Base-by-base conservation (phyloP, 2,797 vertebrate species). In the Lepilemur ruficaudatus region DNA sequence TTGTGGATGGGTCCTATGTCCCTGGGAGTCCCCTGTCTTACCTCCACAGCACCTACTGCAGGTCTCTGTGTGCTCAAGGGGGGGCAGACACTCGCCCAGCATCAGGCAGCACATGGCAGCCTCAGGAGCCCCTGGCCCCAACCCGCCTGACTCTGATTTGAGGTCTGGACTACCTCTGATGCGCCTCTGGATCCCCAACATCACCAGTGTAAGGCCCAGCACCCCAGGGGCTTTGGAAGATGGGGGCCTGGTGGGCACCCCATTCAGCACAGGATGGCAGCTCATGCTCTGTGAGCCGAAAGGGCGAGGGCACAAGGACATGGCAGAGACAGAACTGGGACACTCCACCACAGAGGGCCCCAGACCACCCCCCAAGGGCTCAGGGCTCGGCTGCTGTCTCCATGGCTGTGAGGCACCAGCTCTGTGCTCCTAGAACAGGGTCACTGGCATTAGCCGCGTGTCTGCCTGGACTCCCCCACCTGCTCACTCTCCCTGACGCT, bases 381-480 rank as follows among this genome's bases (percentile, higher is more conserved):
- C 15, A 2, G 32, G 14, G 11, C 15, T 7, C 5, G 5, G 41
- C 57, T 48, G 17, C 18, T 12, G 38, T 32, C 65, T 10, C 43
- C 8, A 25, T 7, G 38, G 8, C 11, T 11, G 5, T 35, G n/a
- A 85, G 55, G 46, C 20, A 1, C 20, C 1, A 2, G 65, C 59
- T 80, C 73, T 70, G 75, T 23, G n/a, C 23, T 87, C 61, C 63
- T 12, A 23, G 25, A 18, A 72, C 32, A 67, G 41, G 48, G 22
- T 20, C 46, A 2, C 22, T 1, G 1, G 32, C n/a, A 3, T 65
- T 4, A 20, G 1, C 0, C 18, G 17, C 2, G 20, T 23, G 18
- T 43, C 65, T 22, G 3, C 35, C 30, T 1, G 3, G n/a, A 22
- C 82, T 11, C n/a, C 57, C 76, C n/a, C 2, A 69, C 35, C 17